Conservation (phyloP, 2,797 vertebrate genomes). For the Gila robusta region DNA sequence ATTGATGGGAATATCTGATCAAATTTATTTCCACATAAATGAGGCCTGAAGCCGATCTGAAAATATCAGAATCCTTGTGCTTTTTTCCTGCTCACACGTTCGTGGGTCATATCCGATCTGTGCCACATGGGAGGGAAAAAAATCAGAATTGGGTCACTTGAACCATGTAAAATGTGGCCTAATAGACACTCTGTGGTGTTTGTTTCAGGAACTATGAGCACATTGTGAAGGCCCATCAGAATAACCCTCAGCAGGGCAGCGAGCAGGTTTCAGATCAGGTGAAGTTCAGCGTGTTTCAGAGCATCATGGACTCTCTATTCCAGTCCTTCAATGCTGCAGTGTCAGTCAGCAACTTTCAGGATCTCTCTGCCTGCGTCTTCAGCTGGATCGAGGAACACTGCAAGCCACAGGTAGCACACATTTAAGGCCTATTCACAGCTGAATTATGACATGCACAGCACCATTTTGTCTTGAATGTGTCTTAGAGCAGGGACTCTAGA, state of each 20-base stretch:
- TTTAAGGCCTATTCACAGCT: not conserved
- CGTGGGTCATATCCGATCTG: not conserved
- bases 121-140: not conserved
- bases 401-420: conserved; percentile 91
- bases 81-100: too few species aligned
- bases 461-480: not conserved
- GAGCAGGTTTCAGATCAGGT: conserved; percentile 94
- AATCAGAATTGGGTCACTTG: not conserved
- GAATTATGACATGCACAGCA: not conserved
- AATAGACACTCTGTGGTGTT: not conserved
- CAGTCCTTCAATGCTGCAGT: conserved; percentile 94
- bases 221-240: conserved; percentile 97
- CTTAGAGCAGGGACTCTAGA: not conserved
- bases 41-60: not conserved
- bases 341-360: conserved; percentile 92
- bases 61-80: too few species aligned
- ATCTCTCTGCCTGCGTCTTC: conserved; percentile 96
- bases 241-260: conserved; percentile 91
- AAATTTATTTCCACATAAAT: not conserved
- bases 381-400: conserved; percentile 99
- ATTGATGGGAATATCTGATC: not conserved
- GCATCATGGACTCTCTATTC: conserved; percentile 98
- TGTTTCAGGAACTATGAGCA: conserved; percentile 93
- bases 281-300: conserved; percentile 97
- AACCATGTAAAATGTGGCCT: not conserved